Evolutionary conservation across 2,113 vertebrate species (phyloP).

Genomic region (Isichthys henryi): DNA sequence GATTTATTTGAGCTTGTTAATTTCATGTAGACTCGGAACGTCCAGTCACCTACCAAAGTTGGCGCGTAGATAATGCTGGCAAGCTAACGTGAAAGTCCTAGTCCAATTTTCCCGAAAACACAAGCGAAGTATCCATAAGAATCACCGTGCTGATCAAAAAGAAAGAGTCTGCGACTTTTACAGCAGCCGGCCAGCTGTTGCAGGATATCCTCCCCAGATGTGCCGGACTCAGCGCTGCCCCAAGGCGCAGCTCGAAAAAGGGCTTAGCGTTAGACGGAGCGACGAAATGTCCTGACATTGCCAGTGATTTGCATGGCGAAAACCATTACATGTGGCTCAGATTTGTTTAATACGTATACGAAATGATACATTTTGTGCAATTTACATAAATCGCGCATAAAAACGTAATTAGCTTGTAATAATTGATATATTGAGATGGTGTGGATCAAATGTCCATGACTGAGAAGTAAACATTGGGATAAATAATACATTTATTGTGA

Average conservation of each 20-base stretch:
- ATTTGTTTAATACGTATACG: neutral
- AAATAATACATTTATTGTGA: neutral
- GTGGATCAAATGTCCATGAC: neutral
- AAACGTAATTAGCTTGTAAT: neutral
- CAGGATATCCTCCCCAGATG: constrained; percentile 39
- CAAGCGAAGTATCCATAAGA: neutral
- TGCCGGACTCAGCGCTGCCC: constrained; percentile 24
- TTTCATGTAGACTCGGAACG: neutral
- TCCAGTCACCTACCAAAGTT: constrained; percentile 4
- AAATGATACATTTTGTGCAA: neutral
- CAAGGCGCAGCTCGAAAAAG: neutral
- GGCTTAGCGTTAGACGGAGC: neutral
- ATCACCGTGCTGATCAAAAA: neutral
- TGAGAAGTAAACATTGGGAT: neutral
- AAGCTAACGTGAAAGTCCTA: neutral
- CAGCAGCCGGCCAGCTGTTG: neutral
- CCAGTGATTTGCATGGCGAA: neutral
- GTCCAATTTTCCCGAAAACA: constrained; percentile 13
- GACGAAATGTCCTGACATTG: neutral
- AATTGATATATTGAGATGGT: neutral
- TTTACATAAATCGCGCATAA: neutral
- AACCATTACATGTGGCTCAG: neutral
- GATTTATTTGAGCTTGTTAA: neutral
- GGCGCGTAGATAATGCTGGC: neutral
- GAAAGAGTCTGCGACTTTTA: neutral